Evolutionary conservation across 53 echinoderm and acorn worm species (phyloP).

Genomic region (Stichopus horrens): DNA sequence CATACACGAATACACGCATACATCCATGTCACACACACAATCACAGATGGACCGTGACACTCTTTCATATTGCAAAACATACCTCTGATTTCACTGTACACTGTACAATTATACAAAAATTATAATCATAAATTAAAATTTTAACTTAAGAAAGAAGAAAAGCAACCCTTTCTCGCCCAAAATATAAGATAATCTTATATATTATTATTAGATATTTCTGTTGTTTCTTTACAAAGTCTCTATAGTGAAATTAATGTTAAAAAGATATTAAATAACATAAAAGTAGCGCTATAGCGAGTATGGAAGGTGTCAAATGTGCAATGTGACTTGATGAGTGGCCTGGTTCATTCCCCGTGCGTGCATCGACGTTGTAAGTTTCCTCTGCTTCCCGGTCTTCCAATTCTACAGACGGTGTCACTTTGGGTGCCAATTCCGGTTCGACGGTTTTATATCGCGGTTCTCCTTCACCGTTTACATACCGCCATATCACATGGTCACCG

Average conservation of each 20-base stretch:
- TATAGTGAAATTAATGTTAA: neutral
- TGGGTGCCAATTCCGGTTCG: neutral
- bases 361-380: neutral
- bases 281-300: no score
- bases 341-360: neutral
- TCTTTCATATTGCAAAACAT: no score
- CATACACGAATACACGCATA: no score
- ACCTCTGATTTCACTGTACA: neutral
- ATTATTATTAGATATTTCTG: neutral
- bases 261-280: neutral
- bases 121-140: neutral
- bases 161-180: neutral
- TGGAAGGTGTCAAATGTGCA: neutral
- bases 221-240: neutral
- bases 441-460: constrained; percentile 38
- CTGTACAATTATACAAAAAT: neutral
- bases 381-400: neutral
- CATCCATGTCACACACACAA: no score
- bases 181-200: neutral
- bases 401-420: neutral
- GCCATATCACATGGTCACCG: constrained; percentile 34
- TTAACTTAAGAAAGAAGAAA: neutral
- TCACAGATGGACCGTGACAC: no score
- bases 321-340: neutral
- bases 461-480: constrained; percentile 8